These are phyloP conservation scores for Apantesis nais DNA, from an alignment of 2,888 invertebrate species.

Conservation along the genomic window DNA sequence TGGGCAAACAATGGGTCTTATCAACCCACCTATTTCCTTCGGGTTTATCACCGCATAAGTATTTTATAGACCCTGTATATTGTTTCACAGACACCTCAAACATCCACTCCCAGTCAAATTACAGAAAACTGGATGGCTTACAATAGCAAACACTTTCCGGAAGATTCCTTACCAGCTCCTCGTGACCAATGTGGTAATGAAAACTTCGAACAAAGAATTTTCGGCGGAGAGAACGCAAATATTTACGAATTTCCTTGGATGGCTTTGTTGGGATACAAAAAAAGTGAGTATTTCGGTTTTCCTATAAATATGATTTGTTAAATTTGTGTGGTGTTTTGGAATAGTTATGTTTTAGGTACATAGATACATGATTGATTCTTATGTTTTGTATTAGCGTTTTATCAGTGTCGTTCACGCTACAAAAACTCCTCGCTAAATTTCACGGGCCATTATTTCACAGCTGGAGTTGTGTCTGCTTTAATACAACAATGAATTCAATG, in stretches of 20 bases:
- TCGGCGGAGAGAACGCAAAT: slow-evolving; percentile 87
- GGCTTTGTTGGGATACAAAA: slow-evolving; percentile 84
- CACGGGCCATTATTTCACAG: neutral
- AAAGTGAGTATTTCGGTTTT: slow-evolving; percentile 64
- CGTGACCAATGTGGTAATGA: slow-evolving; percentile 82
- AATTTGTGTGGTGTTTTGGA: neutral
- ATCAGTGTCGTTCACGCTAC: neutral
- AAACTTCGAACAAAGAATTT: slow-evolving; percentile 84
- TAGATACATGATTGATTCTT: neutral
- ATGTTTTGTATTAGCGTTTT: neutral
- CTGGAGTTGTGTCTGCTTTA: no score
- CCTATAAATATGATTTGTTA: neutral
- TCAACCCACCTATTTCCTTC: neutral
- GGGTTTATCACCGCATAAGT: neutral
- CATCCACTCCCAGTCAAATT: neutral
- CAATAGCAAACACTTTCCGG: slow-evolving; percentile 47
- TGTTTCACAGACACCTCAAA: neutral
- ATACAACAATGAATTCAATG: neutral
- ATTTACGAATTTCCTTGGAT: slow-evolving; percentile 88
- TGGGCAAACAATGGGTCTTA: no score
- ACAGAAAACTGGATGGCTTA: neutral
- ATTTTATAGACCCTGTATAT: neutral
- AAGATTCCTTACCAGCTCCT: slow-evolving; percentile 67
- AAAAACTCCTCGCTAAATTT: neutral
- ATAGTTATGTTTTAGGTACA: neutral